These are phyloP conservation scores for Alethe diademata DNA, from an alignment of 2,113 vertebrate genomes.

Conservation along the genomic window DNA sequence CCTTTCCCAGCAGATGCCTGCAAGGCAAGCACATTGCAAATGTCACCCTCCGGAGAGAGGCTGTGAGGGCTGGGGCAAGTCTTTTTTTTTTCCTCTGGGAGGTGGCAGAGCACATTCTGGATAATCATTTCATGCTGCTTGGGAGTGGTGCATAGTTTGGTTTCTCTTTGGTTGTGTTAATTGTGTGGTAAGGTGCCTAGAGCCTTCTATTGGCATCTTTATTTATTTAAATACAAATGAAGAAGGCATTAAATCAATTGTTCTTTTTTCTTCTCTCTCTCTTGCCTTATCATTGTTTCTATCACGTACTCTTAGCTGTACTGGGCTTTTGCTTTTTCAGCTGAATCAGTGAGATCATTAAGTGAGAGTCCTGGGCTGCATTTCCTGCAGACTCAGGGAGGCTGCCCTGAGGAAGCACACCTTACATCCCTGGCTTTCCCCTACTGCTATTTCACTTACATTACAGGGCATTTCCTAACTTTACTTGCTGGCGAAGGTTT, in stretches of 20 bases:
- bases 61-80: neutral
- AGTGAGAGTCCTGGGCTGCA: neutral
- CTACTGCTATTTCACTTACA: neutral
- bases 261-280: constrained; percentile 12
- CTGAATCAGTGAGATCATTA: neutral
- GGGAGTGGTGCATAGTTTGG: constrained; percentile 14
- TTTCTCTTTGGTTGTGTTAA: constrained; percentile 48
- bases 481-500: neutral
- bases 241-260: constrained; percentile 51
- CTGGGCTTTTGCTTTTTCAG: constrained; percentile 8
- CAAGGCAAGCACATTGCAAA: neutral
- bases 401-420: neutral
- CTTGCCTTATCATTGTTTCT: constrained; percentile 32
- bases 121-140: constrained; percentile 42
- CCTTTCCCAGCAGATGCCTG: neutral
- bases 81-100: constrained; percentile 16
- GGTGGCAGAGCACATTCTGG: constrained; percentile 24
- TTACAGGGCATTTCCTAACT: neutral
- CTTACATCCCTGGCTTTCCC: neutral
- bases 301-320: neutral
- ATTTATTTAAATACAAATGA: constrained; percentile 61
- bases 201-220: constrained; percentile 46
- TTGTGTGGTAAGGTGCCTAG: constrained; percentile 53
- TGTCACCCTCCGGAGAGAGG: neutral
- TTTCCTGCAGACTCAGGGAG: neutral